phyloP scores from a whole-genome alignment of 2,888 invertebrate genomes.

The Resseliella maxima region DNA sequence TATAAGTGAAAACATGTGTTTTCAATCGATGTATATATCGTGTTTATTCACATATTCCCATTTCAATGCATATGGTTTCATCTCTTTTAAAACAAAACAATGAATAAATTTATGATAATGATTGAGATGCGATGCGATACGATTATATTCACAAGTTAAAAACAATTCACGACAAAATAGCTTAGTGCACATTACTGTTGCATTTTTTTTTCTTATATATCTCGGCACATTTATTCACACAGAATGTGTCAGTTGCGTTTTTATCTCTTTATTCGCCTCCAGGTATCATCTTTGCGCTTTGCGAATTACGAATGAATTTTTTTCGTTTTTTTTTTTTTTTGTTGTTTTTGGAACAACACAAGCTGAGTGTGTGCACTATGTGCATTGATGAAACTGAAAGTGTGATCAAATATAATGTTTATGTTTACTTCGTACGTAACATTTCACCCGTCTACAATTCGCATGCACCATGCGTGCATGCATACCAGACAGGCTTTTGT shows the following conservation, averaged over 20 bases:
- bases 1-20: background rate
- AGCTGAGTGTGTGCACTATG: background rate
- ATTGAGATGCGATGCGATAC: constrained; percentile 26
- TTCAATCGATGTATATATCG: no score
- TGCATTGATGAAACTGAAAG: constrained; percentile 22
- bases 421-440: constrained; percentile 23
- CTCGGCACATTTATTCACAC: background rate
- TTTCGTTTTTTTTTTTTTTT: no score
- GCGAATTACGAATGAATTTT: background rate
- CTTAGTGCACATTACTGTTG: background rate
- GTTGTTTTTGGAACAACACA: no score
- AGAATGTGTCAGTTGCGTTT: background rate
- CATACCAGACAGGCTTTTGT: background rate
- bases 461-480: background rate
- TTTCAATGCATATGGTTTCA: no score
- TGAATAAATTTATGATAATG: background rate
- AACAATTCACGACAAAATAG: constrained; percentile 36
- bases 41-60: no score
- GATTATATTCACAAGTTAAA: constrained; percentile 45
- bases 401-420: constrained; percentile 21
- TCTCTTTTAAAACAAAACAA: constrained; percentile 9
- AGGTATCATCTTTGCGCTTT: background rate
- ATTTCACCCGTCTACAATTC: background rate
- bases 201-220: background rate
- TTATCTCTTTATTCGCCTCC: background rate